These are phyloP conservation scores for Archivesica marissinica DNA, from an alignment of 1,140 invertebrate species.

Conservation along the genomic window DNA sequence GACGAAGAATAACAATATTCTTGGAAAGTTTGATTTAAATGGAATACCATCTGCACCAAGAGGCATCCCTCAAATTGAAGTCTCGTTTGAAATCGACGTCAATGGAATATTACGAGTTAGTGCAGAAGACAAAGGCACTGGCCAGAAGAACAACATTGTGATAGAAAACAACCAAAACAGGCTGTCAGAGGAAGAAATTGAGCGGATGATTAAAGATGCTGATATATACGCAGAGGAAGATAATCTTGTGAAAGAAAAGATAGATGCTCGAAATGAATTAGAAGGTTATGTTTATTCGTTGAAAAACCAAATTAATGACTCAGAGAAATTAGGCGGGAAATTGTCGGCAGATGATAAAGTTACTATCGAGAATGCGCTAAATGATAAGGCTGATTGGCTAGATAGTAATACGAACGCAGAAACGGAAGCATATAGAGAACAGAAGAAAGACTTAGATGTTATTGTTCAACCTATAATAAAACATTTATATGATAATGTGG, in stretches of 20 bases:
- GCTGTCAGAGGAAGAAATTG: constrained; percentile 98
- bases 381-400: constrained; percentile 98
- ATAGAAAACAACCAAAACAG: constrained; percentile 99
- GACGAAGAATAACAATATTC: constrained; percentile 99
- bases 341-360: constrained; percentile 94
- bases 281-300: constrained; percentile 92
- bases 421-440: constrained; percentile 95
- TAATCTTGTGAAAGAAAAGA: constrained; percentile 95
- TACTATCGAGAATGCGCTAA: constrained; percentile 96
- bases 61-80: constrained; percentile 99
- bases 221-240: constrained; percentile 99
- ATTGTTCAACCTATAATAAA: constrained; percentile 98
- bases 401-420: constrained; percentile 97
- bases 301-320: constrained; percentile 98
- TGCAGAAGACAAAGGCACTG: constrained; percentile 99
- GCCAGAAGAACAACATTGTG: constrained; percentile 98
- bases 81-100: constrained; percentile 99
- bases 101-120: constrained; percentile 97
- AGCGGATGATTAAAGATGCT: constrained; percentile 98
- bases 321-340: constrained; percentile 98
- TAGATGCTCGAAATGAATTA: constrained; percentile 93
- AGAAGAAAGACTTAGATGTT: constrained; percentile 98
- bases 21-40: constrained; percentile 99
- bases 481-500: constrained; percentile 95
- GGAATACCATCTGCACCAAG: constrained; percentile 98